phyloP scores from a whole-genome alignment of 2,888 invertebrate genomes.

The Dynastes hyllus region DNA sequence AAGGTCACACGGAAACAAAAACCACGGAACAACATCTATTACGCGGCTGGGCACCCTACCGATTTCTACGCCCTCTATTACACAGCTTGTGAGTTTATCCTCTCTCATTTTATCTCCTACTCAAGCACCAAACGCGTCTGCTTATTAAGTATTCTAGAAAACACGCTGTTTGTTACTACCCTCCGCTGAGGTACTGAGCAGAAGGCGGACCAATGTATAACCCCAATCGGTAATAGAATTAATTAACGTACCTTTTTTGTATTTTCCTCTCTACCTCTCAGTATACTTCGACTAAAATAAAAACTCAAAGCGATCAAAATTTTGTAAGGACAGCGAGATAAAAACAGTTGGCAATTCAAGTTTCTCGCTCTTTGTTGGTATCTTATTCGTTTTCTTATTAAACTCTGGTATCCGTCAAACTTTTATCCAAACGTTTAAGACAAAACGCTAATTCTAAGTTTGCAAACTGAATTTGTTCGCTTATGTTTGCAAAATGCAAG shows the following conservation, averaged over 20 bases:
- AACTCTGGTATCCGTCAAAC: constrained; percentile 16
- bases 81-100: constrained; percentile 4
- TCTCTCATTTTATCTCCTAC: constrained; percentile 14
- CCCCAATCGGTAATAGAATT: constrained; percentile 33
- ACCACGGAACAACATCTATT: constrained; percentile 45
- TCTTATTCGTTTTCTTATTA: constrained; percentile 18
- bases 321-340: constrained; percentile 10
- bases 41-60: constrained; percentile 44
- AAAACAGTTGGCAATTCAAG: neutral
- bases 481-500: constrained; percentile 10
- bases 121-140: constrained; percentile 4
- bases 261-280: constrained; percentile 2
- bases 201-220: constrained; percentile 4
- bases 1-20: constrained; percentile 40
- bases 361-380: constrained; percentile 11
- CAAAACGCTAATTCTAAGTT: constrained; percentile 33
- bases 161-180: constrained; percentile 24
- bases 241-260: constrained; percentile 40
- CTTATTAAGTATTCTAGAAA: constrained; percentile 44
- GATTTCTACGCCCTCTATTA: constrained; percentile 45
- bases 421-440: constrained; percentile 20
- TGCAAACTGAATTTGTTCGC: neutral
- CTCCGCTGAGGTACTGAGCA: constrained; percentile 7
- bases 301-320: neutral
- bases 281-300: constrained; percentile 8